Evolutionary conservation across 1,140 invertebrate species (phyloP).

Genomic region (Papilio glaucus): DNA sequence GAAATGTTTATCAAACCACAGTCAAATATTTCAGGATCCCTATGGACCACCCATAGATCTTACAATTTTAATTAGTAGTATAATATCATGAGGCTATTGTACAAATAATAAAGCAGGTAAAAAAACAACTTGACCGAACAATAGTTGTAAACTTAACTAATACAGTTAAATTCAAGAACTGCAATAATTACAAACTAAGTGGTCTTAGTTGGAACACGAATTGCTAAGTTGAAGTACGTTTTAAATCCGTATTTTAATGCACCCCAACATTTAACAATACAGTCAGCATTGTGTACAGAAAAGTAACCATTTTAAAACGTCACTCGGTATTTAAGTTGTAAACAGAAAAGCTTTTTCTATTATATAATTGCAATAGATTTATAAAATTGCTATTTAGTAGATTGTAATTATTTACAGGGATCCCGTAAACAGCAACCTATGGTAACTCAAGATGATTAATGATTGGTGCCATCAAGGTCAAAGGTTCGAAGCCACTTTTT

Average conservation of each 20-base stretch:
- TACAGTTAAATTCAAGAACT: slow-evolving; percentile 23
- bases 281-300: background rate
- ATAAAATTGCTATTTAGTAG: background rate
- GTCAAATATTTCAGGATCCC: no score
- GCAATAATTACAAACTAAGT: slow-evolving; percentile 23
- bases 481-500: no score
- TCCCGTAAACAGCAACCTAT: no score
- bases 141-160: slow-evolving; percentile 4
- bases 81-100: background rate
- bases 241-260: slow-evolving; percentile 13
- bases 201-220: slow-evolving; percentile 22
- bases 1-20: no score
- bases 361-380: background rate
- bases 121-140: slow-evolving; percentile 9
- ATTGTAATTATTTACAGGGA: no score
- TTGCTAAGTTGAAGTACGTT: slow-evolving; percentile 17
- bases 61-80: no score
- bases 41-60: no score
- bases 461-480: no score
- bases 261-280: slow-evolving; percentile 15
- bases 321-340: slow-evolving; percentile 13
- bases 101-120: background rate
- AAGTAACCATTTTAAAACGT: slow-evolving; percentile 10
- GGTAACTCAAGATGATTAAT: no score
- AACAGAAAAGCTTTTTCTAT: background rate